phyloP scores from a whole-genome alignment of 2,113 vertebrate genomes.

The Heteronetta atricapilla region DNA sequence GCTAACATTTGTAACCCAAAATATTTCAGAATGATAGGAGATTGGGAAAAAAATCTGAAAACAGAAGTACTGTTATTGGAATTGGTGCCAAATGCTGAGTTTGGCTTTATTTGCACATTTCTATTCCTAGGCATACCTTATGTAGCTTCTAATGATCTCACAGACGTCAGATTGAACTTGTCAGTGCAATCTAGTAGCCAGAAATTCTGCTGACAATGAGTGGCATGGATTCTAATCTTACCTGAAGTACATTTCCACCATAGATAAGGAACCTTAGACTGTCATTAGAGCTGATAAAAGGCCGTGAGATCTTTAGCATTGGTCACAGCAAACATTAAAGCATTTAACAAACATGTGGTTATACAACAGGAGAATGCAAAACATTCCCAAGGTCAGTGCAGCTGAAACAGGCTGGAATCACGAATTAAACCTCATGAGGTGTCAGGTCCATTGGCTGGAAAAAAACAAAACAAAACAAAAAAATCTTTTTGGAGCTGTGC shows the following conservation, averaged over 20 bases:
- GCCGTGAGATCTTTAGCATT: conserved; percentile 40
- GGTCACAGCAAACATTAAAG: conserved; percentile 17
- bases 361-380: conserved; percentile 22
- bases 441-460: neutral
- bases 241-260: conserved; percentile 56
- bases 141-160: conserved; percentile 37
- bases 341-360: conserved; percentile 7
- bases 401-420: neutral
- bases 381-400: neutral
- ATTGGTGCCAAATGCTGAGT: neutral
- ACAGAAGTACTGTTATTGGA: neutral
- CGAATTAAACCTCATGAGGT: neutral
- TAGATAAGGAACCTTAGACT: conserved; percentile 56
- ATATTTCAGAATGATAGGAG: neutral
- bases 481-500: neutral
- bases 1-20: neutral
- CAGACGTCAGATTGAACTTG: conserved; percentile 41
- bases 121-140: neutral
- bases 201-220: conserved; percentile 65
- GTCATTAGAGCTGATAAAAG: conserved; percentile 68
- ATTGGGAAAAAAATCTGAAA: neutral
- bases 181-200: conserved; percentile 36
- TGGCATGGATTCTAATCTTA: conserved; percentile 52
- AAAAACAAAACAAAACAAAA: no score
- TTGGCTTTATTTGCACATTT: neutral